A percentile compares a stretch with the other conserved stretches of the same genome.
phyloP scores from a whole-genome alignment of 1,140 invertebrate species.

The Rhyzopertha dominica region DNA sequence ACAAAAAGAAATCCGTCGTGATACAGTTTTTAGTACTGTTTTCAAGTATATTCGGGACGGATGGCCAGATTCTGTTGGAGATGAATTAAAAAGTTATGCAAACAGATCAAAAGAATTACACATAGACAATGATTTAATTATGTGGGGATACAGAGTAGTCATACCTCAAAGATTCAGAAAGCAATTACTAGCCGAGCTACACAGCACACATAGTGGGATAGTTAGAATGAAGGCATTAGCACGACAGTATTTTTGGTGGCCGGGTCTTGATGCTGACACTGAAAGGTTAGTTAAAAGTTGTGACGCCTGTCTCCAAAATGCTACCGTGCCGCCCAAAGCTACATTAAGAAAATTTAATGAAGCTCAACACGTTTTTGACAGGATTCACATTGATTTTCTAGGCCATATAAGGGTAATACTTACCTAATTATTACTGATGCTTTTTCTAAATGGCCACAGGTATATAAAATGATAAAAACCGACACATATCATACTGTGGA shows the following conservation, averaged over 20 bases:
- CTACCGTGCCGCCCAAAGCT: slow-evolving; percentile 29
- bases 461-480: slow-evolving; percentile 21
- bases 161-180: slow-evolving; percentile 37
- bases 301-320: slow-evolving; percentile 24
- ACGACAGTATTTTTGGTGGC: slow-evolving; percentile 47
- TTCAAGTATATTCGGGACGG: background rate
- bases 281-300: slow-evolving; percentile 12
- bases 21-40: slow-evolving; percentile 1
- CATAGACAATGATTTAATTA: slow-evolving; percentile 27
- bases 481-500: slow-evolving; percentile 21
- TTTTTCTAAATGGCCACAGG: slow-evolving; percentile 37
- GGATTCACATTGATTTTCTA: slow-evolving; percentile 40
- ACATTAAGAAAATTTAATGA: slow-evolving; percentile 35
- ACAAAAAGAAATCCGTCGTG: slow-evolving; percentile 11
- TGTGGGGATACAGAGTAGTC: slow-evolving; percentile 37
- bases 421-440: slow-evolving; percentile 32
- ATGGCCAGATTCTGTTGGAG: background rate
- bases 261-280: slow-evolving; percentile 39
- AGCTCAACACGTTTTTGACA: slow-evolving; percentile 40
- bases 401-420: slow-evolving; percentile 29
- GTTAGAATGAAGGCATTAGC: slow-evolving; percentile 45
- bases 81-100: slow-evolving; percentile 13
- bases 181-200: slow-evolving; percentile 40
- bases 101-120: slow-evolving; percentile 22
- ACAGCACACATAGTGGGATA: slow-evolving; percentile 45